Evolutionary conservation across 2,888 invertebrate genomes (phyloP).

Genomic region (Tuberolachnus salignus): DNA sequence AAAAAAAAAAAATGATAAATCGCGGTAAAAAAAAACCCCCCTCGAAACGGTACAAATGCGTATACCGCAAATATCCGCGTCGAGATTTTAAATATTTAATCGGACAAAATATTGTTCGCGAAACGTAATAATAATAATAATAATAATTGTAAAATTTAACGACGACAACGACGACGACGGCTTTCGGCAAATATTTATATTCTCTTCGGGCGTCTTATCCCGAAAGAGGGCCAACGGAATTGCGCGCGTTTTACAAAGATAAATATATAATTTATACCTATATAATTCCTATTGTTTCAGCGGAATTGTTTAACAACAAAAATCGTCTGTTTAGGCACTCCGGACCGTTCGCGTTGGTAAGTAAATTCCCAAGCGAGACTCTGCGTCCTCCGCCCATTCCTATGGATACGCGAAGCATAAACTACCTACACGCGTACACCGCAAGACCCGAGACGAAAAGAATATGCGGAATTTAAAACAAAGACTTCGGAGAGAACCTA

Average conservation of each 20-base stretch:
- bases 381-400: no score
- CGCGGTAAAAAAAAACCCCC: constrained; percentile 27
- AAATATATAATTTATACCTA: background rate
- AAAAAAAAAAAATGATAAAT: background rate
- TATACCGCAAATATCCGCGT: background rate
- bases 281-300: no score
- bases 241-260: background rate
- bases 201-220: background rate
- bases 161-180: background rate
- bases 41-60: background rate
- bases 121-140: background rate
- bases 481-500: no score
- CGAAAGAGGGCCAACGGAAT: background rate
- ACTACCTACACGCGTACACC: no score
- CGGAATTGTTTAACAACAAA: no score
- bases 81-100: constrained; percentile 33
- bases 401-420: no score
- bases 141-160: background rate
- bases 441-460: no score
- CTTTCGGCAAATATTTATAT: constrained; percentile 13
- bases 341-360: no score
- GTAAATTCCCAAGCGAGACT: no score
- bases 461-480: no score
- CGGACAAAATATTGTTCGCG: background rate
- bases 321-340: no score